A percentile compares a stretch with the other conserved stretches of the same genome.
phyloP scores from a whole-genome alignment of 2,797 vertebrate genomes.

The Podarcis siculus region DNA sequence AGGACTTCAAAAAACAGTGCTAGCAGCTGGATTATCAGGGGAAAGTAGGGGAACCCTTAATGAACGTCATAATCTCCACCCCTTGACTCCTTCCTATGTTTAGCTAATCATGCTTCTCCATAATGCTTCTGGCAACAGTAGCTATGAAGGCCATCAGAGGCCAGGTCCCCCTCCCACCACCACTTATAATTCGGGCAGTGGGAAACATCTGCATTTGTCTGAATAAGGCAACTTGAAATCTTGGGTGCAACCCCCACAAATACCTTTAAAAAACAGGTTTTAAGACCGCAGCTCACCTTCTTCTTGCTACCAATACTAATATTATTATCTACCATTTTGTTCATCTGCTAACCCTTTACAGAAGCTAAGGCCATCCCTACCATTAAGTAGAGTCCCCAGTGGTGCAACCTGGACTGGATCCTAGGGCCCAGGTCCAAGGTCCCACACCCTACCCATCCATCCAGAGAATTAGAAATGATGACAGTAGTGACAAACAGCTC shows the following conservation, averaged over 20 bases:
- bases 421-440: too few relatives aligned
- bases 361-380: too few relatives aligned
- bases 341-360: background rate
- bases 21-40: background rate
- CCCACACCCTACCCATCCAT: too few relatives aligned
- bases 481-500: too few relatives aligned
- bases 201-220: background rate
- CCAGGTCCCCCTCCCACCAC: background rate
- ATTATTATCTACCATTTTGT: background rate
- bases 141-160: background rate
- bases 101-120: background rate
- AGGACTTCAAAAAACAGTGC: background rate
- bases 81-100: background rate
- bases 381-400: too few relatives aligned
- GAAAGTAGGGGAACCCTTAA: background rate
- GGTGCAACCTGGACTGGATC: too few relatives aligned
- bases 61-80: background rate
- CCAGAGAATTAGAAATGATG: too few relatives aligned
- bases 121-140: background rate
- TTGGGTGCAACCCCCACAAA: background rate
- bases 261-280: background rate
- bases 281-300: background rate
- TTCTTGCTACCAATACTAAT: background rate
- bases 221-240: background rate
- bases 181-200: background rate